Evolutionary conservation across 2,113 vertebrate genomes (phyloP).

Genomic region (Syngnathus floridae): DNA sequence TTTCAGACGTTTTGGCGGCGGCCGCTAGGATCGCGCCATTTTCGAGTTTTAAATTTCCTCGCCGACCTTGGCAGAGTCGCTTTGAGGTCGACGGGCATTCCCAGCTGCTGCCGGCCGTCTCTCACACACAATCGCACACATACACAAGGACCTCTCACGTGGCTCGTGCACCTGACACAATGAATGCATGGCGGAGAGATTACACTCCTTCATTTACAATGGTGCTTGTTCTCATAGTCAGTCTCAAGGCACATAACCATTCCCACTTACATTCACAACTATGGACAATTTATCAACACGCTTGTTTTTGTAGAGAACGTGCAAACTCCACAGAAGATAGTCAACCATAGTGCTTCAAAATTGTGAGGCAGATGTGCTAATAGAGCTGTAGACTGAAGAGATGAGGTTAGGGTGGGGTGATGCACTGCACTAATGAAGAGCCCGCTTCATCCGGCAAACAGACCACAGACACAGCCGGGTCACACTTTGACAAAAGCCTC

Average conservation of each 20-base stretch:
- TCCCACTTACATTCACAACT: neutral
- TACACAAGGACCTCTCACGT: conserved; percentile 18
- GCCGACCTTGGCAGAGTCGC: conserved; percentile 42
- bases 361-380: neutral
- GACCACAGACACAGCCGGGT: neutral
- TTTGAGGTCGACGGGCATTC: conserved; percentile 55
- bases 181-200: neutral
- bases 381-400: neutral
- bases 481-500: conserved; percentile 45
- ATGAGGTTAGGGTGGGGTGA: neutral
- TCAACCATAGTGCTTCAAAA: neutral
- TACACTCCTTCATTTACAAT: neutral
- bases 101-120: conserved; percentile 62
- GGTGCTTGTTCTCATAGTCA: neutral
- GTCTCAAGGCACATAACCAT: neutral
- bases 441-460: neutral
- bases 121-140: neutral
- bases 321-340: neutral
- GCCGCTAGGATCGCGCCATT: neutral
- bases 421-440: neutral
- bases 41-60: conserved; percentile 20
- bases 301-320: neutral
- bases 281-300: neutral
- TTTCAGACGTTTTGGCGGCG: neutral
- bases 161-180: conserved; percentile 40